Percentiles rank a stretch among this genome's conserved stretches.
Conservation (phyloP, 2,797 vertebrate species). For the Coracias cyanogaster region DNA sequence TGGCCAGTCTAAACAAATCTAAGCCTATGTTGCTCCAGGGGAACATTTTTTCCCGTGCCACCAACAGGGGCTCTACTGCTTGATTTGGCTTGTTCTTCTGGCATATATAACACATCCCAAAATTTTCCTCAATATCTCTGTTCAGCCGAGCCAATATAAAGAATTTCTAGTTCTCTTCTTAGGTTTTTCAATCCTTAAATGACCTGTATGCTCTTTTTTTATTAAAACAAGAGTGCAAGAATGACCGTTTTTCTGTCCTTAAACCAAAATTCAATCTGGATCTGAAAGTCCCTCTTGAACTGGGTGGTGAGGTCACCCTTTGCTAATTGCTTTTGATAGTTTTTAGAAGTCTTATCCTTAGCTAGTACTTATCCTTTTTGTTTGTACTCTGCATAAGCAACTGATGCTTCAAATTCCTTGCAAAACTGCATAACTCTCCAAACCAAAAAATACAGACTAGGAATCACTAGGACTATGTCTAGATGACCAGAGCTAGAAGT, state of each 20-base stretch:
- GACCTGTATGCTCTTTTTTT: background rate
- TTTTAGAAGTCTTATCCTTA: background rate
- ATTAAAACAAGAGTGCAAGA: background rate
- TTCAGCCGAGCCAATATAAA: slow-evolving; percentile 49
- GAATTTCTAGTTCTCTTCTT: slow-evolving; percentile 6
- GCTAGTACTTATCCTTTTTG: background rate
- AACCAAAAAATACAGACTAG: background rate
- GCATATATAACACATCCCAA: background rate
- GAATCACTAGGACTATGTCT: background rate
- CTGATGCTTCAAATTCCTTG: background rate
- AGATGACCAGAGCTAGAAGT: background rate
- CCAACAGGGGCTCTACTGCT: background rate
- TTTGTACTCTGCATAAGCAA: background rate
- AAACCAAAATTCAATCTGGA: background rate
- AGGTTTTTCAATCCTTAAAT: slow-evolving; percentile 28
- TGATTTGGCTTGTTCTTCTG: slow-evolving; percentile 49
- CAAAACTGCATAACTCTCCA: background rate
- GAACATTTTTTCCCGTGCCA: slow-evolving; percentile 16
- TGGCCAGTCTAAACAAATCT: slow-evolving; percentile 35
- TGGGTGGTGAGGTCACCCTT: background rate
- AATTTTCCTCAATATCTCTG: background rate
- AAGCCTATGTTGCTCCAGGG: background rate
- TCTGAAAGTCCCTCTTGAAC: background rate
- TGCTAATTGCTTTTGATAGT: background rate
- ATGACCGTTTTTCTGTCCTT: background rate